A percentile compares a stretch with the other conserved stretches of the same genome.
Conservation (phyloP, 1,140 invertebrate species). For the Habropoda laboriosa region DNA sequence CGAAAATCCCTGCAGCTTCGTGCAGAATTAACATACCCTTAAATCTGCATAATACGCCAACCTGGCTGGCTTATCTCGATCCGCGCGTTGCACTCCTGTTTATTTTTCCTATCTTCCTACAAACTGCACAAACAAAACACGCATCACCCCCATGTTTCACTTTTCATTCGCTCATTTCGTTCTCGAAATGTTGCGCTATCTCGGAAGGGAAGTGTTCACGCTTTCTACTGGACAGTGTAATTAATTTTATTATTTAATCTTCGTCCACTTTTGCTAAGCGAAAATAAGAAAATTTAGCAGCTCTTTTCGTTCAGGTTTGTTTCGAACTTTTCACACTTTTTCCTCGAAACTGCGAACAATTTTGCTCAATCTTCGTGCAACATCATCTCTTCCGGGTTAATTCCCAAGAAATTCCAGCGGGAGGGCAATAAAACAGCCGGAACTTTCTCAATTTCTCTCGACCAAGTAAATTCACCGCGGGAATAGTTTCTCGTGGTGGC, state of each 20-base stretch:
- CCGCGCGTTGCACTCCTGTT: slow-evolving; percentile 49
- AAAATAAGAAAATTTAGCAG: too few species aligned
- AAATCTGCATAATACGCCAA: slow-evolving; percentile 65
- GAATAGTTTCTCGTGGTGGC: neutral
- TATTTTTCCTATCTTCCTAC: slow-evolving; percentile 59
- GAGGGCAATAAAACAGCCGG: too few species aligned
- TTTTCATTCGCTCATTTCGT: neutral
- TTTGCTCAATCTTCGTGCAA: neutral
- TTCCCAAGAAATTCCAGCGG: too few species aligned
- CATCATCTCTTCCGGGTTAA: neutral
- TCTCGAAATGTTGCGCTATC: neutral
- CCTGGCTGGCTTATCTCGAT: slow-evolving; percentile 58
- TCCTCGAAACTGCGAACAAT: neutral
- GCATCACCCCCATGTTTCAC: neutral
- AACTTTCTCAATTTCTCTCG: slow-evolving; percentile 3
- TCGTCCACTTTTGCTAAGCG: too few species aligned
- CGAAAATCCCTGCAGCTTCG: slow-evolving; percentile 40
- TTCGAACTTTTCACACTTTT: neutral
- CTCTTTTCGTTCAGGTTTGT: too few species aligned
- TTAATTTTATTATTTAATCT: too few species aligned
- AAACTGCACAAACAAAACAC: neutral
- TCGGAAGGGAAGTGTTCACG: too few species aligned
- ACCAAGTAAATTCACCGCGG: too few species aligned
- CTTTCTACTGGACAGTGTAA: too few species aligned
- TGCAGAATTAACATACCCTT: slow-evolving; percentile 56